Percentiles rank a stretch among this genome's conserved stretches.
These are phyloP conservation scores for Crossaster papposus DNA, from an alignment of 53 echinoderm and acorn worm genomes.

Conservation along the genomic window DNA sequence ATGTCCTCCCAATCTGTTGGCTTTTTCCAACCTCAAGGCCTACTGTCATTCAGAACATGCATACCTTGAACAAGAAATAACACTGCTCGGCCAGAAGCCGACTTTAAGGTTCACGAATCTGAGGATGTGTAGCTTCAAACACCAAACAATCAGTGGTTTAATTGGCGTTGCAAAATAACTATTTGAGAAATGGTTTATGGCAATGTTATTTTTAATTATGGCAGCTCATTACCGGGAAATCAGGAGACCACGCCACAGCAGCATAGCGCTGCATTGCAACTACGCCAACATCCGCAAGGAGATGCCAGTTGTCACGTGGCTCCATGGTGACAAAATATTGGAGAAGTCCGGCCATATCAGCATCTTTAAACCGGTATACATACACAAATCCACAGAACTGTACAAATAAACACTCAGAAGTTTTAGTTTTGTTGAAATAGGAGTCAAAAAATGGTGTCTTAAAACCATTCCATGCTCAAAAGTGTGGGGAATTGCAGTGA, in stretches of 20 bases:
- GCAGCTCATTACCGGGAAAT: slow-evolving; percentile 85
- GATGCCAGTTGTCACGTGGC: slow-evolving; percentile 59
- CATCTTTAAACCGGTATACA: slow-evolving; percentile 14
- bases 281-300: slow-evolving; percentile 57
- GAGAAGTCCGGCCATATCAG: slow-evolving; percentile 45
- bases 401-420: background rate
- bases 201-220: background rate
- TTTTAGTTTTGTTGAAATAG: background rate
- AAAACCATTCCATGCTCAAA: no score
- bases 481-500: no score
- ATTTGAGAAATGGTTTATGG: background rate
- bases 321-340: slow-evolving; percentile 54
- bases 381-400: background rate
- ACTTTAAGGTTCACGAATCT: no score
- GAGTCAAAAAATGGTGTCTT: background rate
- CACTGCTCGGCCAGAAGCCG: no score
- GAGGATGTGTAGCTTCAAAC: no score
- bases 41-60: no score
- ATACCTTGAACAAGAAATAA: no score
- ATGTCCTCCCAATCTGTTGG: no score
- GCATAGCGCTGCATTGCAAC: slow-evolving; percentile 70
- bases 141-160: no score
- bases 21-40: no score
- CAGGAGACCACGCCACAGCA: slow-evolving; percentile 56
- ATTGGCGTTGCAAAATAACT: no score